Evolutionary conservation across 2,888 invertebrate species (phyloP).

Genomic region (Ophion ellenae): DNA sequence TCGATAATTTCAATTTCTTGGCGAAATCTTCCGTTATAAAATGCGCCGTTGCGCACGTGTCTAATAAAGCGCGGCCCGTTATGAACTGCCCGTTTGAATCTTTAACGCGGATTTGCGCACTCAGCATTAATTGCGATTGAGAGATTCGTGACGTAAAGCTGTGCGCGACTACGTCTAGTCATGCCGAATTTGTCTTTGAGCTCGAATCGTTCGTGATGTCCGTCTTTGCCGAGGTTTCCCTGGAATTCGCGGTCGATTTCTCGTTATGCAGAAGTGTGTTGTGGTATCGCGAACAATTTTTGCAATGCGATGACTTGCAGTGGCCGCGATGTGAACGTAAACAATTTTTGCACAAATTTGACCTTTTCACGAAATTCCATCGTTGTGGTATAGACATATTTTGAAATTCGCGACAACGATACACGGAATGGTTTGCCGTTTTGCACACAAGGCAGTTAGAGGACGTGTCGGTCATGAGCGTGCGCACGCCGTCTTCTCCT

Average conservation of each 20-base stretch:
- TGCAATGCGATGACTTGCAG: constrained; percentile 46
- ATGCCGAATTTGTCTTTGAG: constrained; percentile 31
- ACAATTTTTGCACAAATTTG: constrained; percentile 54
- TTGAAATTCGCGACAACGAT: constrained; percentile 51
- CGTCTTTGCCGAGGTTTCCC: neutral
- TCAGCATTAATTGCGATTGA: constrained; percentile 63
- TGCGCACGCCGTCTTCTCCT: constrained; percentile 49
- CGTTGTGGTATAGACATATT: constrained; percentile 36
- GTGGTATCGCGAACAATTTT: constrained; percentile 39
- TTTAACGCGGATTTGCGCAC: constrained; percentile 48
- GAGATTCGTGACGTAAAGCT: constrained; percentile 28
- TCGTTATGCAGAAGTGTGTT: constrained; percentile 52
- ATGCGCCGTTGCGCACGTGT: constrained; percentile 63
- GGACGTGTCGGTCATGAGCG: constrained; percentile 38
- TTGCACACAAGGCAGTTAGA: constrained; percentile 45
- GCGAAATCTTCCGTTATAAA: constrained; percentile 60
- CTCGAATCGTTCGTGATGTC: neutral
- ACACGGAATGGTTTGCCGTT: constrained; percentile 35
- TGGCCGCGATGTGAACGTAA: constrained; percentile 38
- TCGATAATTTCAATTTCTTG: constrained; percentile 41
- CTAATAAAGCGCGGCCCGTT: constrained; percentile 59
- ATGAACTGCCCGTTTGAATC: constrained; percentile 36
- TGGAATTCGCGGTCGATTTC: constrained; percentile 2
- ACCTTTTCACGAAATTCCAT: constrained; percentile 35
- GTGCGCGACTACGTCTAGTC: constrained; percentile 21